Percentiles rank a stretch among this genome's conserved stretches.
Evolutionary conservation across 2,888 invertebrate genomes (phyloP).

Genomic region (Tortrix viridana): DNA sequence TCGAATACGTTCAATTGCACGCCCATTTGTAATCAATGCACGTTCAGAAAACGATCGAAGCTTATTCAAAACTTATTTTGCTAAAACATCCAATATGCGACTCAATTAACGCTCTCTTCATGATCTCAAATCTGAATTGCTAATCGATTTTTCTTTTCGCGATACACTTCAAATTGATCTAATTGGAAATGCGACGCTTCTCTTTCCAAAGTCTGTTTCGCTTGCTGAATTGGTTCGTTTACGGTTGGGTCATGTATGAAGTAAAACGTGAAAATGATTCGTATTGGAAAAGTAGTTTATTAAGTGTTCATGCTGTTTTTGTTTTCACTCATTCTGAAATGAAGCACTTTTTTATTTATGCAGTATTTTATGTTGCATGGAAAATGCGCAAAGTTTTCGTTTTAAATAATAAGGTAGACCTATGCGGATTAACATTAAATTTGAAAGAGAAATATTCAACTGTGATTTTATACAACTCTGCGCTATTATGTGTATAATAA

Average conservation of each 20-base stretch:
- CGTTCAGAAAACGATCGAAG: slow-evolving; percentile 31
- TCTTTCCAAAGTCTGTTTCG: slow-evolving; percentile 43
- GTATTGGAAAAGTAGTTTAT: too few species aligned
- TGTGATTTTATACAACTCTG: too few species aligned
- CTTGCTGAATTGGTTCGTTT: slow-evolving; percentile 34
- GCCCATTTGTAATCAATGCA: slow-evolving; percentile 31
- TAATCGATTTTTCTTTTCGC: slow-evolving; percentile 64
- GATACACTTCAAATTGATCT: slow-evolving; percentile 60
- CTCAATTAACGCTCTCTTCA: slow-evolving; percentile 72
- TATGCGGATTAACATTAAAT: too few species aligned
- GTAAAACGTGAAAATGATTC: background rate
- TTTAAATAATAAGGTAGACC: too few species aligned
- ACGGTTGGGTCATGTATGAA: slow-evolving; percentile 16
- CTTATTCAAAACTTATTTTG: slow-evolving; percentile 30
- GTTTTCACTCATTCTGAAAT: too few species aligned
- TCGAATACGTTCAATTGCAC: slow-evolving; percentile 21
- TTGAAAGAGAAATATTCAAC: too few species aligned
- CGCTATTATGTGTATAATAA: too few species aligned
- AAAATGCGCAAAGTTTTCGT: too few species aligned
- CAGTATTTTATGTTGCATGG: too few species aligned
- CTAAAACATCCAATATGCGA: slow-evolving; percentile 55
- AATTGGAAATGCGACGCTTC: slow-evolving; percentile 65
- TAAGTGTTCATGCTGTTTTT: too few species aligned
- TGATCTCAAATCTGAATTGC: slow-evolving; percentile 66
- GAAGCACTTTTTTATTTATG: too few species aligned